Evolutionary conservation across 2,888 invertebrate genomes (phyloP), one percentile per base, ranked within the genome.

Genomic region (Drosophila crucigera): DNA sequence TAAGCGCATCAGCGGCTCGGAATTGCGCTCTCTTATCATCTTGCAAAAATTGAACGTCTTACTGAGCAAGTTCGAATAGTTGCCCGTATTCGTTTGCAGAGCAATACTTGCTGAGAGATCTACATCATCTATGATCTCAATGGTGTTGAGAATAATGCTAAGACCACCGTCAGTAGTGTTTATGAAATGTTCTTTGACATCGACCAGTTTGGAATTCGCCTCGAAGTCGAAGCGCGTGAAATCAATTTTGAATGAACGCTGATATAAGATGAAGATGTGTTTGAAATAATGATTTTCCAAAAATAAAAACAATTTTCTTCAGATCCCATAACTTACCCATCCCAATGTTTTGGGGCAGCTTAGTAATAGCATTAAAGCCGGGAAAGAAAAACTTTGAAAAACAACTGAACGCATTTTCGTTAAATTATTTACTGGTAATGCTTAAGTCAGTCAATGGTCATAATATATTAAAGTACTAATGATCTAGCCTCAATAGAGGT

Each of bases 231-330:
- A 77, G 28, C 76, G 68, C 7, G 82, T 85, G 11, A 91, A 82
- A n/a, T 92, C 67, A 25, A 93, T 77, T 63, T 91, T 90, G 50
- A 92, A 93, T 4, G 91, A 89, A 28, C 92, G 90, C 92, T 93
- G 10, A 47, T 7, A 22, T 4, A 14, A 22, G 4, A 14, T 47
- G 22, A 55, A 68, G 16, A 9, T 37, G 19, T 3, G 5, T 1
- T 22, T 6, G 25, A 16, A 41, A 30, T 16, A 47, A 0, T 2
- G 16, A 25, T 16, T 16, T 25, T 25, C 4, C 11, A 53, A 35
- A n/a, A 28, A 61, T 19, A 1, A 4, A 19, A 25, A n/a, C 0
- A 33, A 19, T 22, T 11, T 14, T 35, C 25, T 25, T 33, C n/a
- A 14, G 1, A 2, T 9, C 0, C 16, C 16, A 25, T 0, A 61